Evolutionary conservation across 2,113 vertebrate genomes (phyloP).

Genomic region (Aphelocoma coerulescens): DNA sequence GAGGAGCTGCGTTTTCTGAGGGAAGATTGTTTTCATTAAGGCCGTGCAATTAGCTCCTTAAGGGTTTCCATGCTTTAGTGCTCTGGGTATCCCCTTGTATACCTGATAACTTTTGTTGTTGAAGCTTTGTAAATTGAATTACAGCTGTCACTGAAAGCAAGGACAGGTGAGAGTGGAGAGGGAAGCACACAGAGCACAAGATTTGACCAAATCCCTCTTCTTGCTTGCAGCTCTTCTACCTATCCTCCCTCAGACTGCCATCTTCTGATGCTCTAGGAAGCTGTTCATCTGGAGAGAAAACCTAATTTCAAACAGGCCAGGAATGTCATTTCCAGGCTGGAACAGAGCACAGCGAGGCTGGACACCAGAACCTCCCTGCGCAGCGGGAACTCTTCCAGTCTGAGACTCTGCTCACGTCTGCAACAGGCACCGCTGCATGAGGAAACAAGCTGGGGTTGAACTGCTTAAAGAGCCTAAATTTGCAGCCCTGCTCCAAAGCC

Average conservation of each 20-base stretch:
- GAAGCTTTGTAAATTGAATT: neutral
- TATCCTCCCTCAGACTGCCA: neutral
- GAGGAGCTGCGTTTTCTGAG: neutral
- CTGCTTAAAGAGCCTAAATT: neutral
- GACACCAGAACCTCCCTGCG: neutral
- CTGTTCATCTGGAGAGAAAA: neutral
- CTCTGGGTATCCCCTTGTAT: neutral
- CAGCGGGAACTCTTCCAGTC: neutral
- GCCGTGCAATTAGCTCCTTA: neutral
- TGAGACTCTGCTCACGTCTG: neutral
- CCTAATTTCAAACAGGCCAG: slow-evolving; percentile 17
- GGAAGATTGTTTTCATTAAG: slow-evolving; percentile 2
- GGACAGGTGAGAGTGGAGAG: neutral
- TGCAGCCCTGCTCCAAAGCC: neutral
- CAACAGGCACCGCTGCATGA: neutral
- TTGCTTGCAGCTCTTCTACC: neutral
- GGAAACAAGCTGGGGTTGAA: neutral
- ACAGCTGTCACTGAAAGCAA: neutral
- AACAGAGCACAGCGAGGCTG: neutral
- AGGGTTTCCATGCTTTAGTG: neutral
- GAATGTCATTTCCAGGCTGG: neutral
- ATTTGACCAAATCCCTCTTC: neutral
- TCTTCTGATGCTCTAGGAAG: neutral
- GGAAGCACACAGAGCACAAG: neutral
- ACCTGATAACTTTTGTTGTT: neutral